phyloP scores from a whole-genome alignment of 2,113 vertebrate species.

The Odontesthes bonariensis region DNA sequence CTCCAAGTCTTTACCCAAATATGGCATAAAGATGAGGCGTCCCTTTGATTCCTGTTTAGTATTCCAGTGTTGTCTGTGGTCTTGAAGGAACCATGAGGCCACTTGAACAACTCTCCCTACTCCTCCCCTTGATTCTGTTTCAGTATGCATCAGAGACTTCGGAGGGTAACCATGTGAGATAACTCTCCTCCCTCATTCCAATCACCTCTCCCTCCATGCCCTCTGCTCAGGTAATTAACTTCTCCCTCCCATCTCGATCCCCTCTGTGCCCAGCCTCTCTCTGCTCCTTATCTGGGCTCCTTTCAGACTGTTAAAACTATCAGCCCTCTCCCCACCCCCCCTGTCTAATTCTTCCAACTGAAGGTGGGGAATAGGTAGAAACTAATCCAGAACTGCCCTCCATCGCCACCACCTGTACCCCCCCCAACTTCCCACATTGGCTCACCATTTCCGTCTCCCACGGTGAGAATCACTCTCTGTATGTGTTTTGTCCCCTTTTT shows the following conservation, averaged over 20 bases:
- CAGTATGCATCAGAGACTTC: conserved; percentile 72
- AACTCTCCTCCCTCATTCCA: conserved; percentile 72
- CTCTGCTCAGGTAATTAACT: conserved; percentile 82
- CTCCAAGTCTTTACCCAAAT: conserved; percentile 39
- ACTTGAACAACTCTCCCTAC: conserved; percentile 45
- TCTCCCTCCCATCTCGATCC: conserved; percentile 72
- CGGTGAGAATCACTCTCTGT: conserved; percentile 41
- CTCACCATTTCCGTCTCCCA: conserved; percentile 17
- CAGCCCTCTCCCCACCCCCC: conserved; percentile 76
- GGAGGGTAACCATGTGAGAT: conserved; percentile 69
- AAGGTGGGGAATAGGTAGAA: conserved; percentile 83
- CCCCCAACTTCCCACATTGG: conserved; percentile 14
- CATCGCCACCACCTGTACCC: conserved; percentile 9
- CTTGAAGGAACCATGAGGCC: conserved; percentile 56
- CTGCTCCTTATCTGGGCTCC: conserved; percentile 86
- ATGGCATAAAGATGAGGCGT: conserved; percentile 23
- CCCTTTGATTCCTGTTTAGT: conserved; percentile 66
- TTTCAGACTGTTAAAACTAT: conserved; percentile 89
- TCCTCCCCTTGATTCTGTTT: conserved; percentile 59
- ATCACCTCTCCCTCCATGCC: conserved; percentile 77
- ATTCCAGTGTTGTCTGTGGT: conserved; percentile 67
- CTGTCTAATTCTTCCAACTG: conserved; percentile 84
- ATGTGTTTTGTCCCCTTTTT: conserved; percentile 55
- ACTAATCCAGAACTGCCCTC: conserved; percentile 68
- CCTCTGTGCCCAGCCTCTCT: conserved; percentile 83